Evolutionary conservation across 2,888 invertebrate species (phyloP).

Genomic region (Meghimatium bilineatum): DNA sequence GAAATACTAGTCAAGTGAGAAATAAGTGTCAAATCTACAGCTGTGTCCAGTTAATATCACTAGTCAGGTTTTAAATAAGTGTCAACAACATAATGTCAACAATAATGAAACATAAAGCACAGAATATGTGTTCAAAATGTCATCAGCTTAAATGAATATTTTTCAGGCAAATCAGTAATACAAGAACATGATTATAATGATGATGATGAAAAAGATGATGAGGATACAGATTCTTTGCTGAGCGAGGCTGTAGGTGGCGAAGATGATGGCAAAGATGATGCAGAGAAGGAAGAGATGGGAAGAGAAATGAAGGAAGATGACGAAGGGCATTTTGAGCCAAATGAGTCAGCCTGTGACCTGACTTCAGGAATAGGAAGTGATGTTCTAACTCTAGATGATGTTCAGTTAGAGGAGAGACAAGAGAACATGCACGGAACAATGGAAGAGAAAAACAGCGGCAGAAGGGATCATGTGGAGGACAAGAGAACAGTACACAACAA

Average conservation of each 20-base stretch:
- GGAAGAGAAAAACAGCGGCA: constrained; percentile 47
- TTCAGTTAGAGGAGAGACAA: constrained; percentile 39
- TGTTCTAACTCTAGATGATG: constrained; percentile 20
- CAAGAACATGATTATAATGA: constrained; percentile 34
- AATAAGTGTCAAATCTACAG: too few relatives aligned
- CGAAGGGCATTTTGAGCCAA: constrained; percentile 41
- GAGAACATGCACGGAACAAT: constrained; percentile 21
- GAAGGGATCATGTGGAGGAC: constrained; percentile 37
- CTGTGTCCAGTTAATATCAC: too few relatives aligned
- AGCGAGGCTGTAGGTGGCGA: constrained; percentile 48
- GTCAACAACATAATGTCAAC: too few relatives aligned
- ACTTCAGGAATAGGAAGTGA: constrained; percentile 14
- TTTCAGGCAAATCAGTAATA: background rate
- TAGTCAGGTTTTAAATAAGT: too few relatives aligned
- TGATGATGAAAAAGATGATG: constrained; percentile 51
- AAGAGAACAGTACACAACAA: constrained; percentile 28
- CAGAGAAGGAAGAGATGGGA: constrained; percentile 44
- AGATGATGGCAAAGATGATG: constrained; percentile 47
- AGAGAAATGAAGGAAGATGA: constrained; percentile 43
- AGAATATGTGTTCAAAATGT: too few relatives aligned
- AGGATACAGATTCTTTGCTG: constrained; percentile 49
- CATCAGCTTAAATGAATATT: background rate
- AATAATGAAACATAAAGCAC: too few relatives aligned
- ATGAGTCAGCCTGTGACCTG: constrained; percentile 15
- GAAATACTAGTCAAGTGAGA: too few relatives aligned